Evolutionary conservation across 2,113 vertebrate genomes (phyloP).

Genomic region (Balaeniceps rex): DNA sequence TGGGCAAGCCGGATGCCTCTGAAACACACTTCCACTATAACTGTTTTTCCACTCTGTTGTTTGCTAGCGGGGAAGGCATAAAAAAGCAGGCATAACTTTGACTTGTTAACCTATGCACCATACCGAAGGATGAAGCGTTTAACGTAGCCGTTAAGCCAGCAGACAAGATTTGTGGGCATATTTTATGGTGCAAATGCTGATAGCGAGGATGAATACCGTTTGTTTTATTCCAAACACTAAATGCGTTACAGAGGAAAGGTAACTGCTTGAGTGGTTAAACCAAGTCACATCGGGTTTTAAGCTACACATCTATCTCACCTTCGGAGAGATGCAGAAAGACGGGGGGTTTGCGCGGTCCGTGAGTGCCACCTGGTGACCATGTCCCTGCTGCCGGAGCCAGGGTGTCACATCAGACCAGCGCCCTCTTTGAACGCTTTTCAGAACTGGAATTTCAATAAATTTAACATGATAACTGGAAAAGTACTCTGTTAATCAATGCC

Average conservation of each 20-base stretch:
- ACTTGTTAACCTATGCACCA: not conserved
- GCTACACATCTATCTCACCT: accelerated
- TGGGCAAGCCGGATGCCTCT: not conserved
- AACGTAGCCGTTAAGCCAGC: not conserved
- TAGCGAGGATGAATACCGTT: not conserved
- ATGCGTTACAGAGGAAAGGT: not conserved
- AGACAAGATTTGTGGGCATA: not conserved
- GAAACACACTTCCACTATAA: not conserved
- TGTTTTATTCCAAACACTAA: not conserved
- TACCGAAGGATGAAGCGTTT: not conserved
- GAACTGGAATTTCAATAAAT: not conserved
- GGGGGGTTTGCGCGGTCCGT: not conserved
- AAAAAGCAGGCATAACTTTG: not conserved
- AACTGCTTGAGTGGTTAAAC: not conserved
- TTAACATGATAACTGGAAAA: not conserved
- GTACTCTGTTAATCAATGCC: not conserved
- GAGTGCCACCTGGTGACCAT: conserved; percentile 46
- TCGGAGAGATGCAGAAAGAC: accelerated
- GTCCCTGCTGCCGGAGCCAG: not conserved
- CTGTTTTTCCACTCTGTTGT: not conserved
- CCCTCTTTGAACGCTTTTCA: not conserved
- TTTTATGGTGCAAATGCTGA: not conserved
- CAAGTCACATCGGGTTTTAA: accelerated
- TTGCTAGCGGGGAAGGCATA: not conserved
- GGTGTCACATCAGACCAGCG: not conserved